phyloP scores from a whole-genome alignment of 2,113 vertebrate genomes.

The Pomatostomus ruficeps region DNA sequence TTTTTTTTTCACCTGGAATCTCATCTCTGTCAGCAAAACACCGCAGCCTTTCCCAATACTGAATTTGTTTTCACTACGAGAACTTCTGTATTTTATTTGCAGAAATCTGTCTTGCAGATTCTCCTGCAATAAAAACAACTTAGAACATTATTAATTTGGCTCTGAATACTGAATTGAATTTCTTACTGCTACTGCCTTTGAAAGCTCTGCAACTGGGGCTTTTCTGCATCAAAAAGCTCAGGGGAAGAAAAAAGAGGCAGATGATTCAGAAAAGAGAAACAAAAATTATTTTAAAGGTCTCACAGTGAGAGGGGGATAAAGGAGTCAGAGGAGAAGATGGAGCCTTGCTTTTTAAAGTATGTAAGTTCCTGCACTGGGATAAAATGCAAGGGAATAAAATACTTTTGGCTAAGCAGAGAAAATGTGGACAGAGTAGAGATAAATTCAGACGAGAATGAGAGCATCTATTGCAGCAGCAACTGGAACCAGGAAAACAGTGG shows the following conservation, averaged over 20 bases:
- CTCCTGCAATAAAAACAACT: not conserved
- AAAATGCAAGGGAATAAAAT: not conserved
- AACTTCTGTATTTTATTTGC: not conserved
- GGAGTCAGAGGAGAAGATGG: not conserved
- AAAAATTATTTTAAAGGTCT: not conserved
- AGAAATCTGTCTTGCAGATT: not conserved
- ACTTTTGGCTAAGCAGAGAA: not conserved
- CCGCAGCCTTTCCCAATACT: not conserved
- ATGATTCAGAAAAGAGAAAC: not conserved
- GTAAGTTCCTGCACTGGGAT: not conserved
- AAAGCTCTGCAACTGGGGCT: not conserved
- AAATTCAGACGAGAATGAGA: not conserved
- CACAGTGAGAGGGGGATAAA: not conserved
- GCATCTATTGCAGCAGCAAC: not conserved
- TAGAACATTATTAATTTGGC: not conserved
- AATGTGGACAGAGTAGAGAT: not conserved
- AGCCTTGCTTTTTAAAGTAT: not conserved
- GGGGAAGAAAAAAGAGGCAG: rapidly evolving
- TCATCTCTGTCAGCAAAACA: not conserved
- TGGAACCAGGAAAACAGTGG: not conserved
- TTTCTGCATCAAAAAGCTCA: not conserved
- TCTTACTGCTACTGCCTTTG: not conserved
- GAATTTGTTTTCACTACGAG: not conserved
- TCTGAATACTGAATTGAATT: not conserved
- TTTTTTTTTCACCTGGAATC: not conserved